These are phyloP conservation scores for Trissolcus basalis DNA, from an alignment of 1,140 invertebrate species.

Conservation along the genomic window DNA sequence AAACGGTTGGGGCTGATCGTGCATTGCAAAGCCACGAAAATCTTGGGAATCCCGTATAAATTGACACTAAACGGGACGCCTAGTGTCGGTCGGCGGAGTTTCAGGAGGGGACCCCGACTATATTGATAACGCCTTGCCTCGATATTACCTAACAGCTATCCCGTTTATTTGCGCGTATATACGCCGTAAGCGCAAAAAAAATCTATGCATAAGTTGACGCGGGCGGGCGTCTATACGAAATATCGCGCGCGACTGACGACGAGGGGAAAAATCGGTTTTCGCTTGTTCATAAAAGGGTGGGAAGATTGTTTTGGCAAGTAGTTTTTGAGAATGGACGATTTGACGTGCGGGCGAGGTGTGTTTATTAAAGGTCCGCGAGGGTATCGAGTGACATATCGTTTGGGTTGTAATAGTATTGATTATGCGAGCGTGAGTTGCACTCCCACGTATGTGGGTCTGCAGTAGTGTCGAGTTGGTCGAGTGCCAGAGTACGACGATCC, in stretches of 20 bases:
- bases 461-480: slow-evolving; percentile 59
- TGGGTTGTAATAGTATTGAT: slow-evolving; percentile 34
- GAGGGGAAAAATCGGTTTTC: no score
- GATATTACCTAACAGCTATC: slow-evolving; percentile 62
- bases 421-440: slow-evolving; percentile 39
- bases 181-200: slow-evolving; percentile 32
- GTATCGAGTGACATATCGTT: slow-evolving; percentile 42
- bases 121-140: slow-evolving; percentile 51
- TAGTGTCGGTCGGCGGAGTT: slow-evolving; percentile 7
- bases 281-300: no score
- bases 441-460: slow-evolving; percentile 55
- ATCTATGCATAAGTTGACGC: slow-evolving; percentile 65
- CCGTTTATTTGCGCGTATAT: slow-evolving; percentile 47
- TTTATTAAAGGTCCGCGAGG: slow-evolving; percentile 31
- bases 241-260: no score
- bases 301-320: slow-evolving; percentile 5
- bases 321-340: background rate
- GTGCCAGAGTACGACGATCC: slow-evolving; percentile 61
- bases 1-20: slow-evolving; percentile 70
- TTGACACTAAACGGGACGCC: slow-evolving; percentile 74
- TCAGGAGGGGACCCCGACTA: slow-evolving; percentile 24
- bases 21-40: slow-evolving; percentile 65
- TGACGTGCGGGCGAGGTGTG: background rate
- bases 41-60: slow-evolving; percentile 76
- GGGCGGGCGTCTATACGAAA: no score